Percentiles rank a stretch among this genome's conserved stretches.
Evolutionary conservation across 2,797 vertebrate genomes (phyloP).

Genomic region (Alfaro cultratus): DNA sequence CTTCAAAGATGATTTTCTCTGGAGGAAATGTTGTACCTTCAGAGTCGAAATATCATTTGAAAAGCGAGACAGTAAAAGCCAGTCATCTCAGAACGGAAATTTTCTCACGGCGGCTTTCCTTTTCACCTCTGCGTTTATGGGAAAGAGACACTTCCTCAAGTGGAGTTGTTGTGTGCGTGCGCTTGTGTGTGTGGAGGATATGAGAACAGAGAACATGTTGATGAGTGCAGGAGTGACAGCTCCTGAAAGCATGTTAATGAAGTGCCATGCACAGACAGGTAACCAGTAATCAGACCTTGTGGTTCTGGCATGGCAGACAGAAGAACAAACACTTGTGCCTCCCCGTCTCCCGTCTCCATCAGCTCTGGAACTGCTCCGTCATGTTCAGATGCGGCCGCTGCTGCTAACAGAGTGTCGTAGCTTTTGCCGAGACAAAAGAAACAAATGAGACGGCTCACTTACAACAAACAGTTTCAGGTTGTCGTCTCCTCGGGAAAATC

Average conservation of each 20-base stretch:
- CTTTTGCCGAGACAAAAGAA: constrained; percentile 71
- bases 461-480: constrained; percentile 69
- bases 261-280: constrained; percentile 66
- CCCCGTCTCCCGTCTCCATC: constrained; percentile 69
- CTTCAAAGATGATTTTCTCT: constrained; percentile 79
- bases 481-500: constrained; percentile 63
- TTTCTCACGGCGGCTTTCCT: constrained; percentile 71
- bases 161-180: constrained; percentile 24
- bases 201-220: constrained; percentile 45
- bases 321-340: constrained; percentile 36
- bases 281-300: constrained; percentile 74
- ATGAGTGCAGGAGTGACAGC: constrained; percentile 62
- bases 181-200: constrained; percentile 25
- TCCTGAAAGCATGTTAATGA: constrained; percentile 77
- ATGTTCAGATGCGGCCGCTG: constrained; percentile 53
- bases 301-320: constrained; percentile 63
- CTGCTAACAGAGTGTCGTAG: constrained; percentile 65
- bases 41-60: constrained; percentile 77
- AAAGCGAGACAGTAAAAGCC: constrained; percentile 74
- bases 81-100: constrained; percentile 75
- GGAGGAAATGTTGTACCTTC: constrained; percentile 71
- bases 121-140: constrained; percentile 70
- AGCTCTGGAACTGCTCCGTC: constrained; percentile 56
- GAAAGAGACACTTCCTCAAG: constrained; percentile 21
- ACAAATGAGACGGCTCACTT: constrained; percentile 72